phyloP scores from a whole-genome alignment of 2,797 vertebrate genomes.

The Enoplosus armatus region DNA sequence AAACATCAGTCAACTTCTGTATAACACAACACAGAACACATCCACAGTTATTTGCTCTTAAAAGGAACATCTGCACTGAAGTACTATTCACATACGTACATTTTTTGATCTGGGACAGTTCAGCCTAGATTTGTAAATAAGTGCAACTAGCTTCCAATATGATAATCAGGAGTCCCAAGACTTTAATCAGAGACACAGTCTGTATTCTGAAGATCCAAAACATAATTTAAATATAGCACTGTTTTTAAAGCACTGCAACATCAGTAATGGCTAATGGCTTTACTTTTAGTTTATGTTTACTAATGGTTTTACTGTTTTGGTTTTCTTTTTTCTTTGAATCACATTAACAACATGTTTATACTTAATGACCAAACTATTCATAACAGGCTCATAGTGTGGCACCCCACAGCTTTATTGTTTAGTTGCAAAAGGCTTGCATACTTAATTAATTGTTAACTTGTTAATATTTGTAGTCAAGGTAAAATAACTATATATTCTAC shows the following conservation, averaged over 20 bases:
- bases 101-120: slow-evolving; percentile 34
- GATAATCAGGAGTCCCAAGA: slow-evolving; percentile 24
- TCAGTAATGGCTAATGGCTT: slow-evolving; percentile 24
- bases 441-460: no score
- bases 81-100: neutral
- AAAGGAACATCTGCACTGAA: slow-evolving; percentile 39
- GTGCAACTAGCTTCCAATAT: slow-evolving; percentile 27
- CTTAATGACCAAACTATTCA: slow-evolving; percentile 20
- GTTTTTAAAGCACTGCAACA: slow-evolving; percentile 1
- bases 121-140: slow-evolving; percentile 31
- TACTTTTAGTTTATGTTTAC: slow-evolving; percentile 24
- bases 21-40: slow-evolving; percentile 41
- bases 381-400: slow-evolving; percentile 1
- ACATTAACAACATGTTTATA: slow-evolving; percentile 1
- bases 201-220: slow-evolving; percentile 17
- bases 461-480: neutral
- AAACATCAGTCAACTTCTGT: slow-evolving; percentile 62
- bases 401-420: neutral
- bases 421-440: slow-evolving; percentile 8
- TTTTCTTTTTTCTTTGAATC: slow-evolving; percentile 4
- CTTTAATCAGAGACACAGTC: slow-evolving; percentile 27
- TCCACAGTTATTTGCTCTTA: slow-evolving; percentile 38
- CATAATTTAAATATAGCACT: slow-evolving; percentile 5
- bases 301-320: neutral
- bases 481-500: neutral